Conservation (phyloP, 2,888 invertebrate genomes). For the Agrotis segetum region DNA sequence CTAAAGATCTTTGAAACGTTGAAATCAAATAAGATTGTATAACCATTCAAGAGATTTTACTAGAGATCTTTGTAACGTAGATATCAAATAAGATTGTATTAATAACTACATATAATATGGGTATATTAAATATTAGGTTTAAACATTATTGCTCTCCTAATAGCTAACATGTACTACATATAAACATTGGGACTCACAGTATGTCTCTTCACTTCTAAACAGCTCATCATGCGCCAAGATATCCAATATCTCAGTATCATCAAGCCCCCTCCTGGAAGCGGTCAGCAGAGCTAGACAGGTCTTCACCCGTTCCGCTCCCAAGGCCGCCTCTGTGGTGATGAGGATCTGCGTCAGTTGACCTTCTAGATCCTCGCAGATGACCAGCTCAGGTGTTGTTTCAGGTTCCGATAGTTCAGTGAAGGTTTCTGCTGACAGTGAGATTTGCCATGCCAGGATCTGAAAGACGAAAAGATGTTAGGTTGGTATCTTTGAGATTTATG, state of each 20-base stretch:
- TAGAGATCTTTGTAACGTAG: no score
- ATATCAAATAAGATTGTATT: no score
- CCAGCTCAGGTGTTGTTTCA: conserved; percentile 81
- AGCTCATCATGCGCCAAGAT: conserved; percentile 92
- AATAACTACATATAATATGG: no score
- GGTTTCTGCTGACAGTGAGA: conserved; percentile 87
- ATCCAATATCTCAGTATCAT: conserved; percentile 95
- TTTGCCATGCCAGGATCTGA: conserved; percentile 89
- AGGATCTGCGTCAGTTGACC: conserved; percentile 93
- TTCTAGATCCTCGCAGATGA: conserved; percentile 85
- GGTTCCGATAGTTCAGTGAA: conserved; percentile 85
- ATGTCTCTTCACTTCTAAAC: conserved; percentile 92
- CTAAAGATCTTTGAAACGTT: no score
- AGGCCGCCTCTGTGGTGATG: conserved; percentile 92
- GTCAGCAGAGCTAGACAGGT: conserved; percentile 94
- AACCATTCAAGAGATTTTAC: no score
- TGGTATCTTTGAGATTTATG: background rate
- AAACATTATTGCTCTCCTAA: no score
- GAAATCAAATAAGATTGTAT: no score
- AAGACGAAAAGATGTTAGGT: conserved; percentile 12
- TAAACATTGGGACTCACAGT: conserved; percentile 85
- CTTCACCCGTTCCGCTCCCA: conserved; percentile 92
- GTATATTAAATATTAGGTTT: no score
- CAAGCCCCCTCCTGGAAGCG: conserved; percentile 94
- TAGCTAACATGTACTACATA: no score